Conservation (phyloP, 2,797 vertebrate genomes). For the Garrulus glandarius region DNA sequence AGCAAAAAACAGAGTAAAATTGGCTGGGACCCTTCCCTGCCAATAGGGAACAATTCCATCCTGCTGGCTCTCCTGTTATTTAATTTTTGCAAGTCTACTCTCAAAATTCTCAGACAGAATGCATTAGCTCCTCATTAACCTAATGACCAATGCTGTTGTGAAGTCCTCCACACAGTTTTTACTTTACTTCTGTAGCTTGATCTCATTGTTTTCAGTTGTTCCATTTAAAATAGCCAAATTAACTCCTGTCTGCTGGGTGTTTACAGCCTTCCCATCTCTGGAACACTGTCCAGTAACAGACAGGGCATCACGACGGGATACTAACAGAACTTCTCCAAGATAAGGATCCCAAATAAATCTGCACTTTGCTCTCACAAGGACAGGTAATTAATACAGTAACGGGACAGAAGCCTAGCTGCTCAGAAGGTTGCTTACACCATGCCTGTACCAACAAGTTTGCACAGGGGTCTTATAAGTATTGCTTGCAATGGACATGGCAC, state of each 20-base stretch:
- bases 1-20: neutral
- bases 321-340: neutral
- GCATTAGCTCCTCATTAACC: neutral
- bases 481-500: rapidly evolving
- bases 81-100: neutral
- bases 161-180: neutral
- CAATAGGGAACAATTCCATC: neutral
- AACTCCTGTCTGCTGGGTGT: neutral
- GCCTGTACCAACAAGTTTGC: neutral
- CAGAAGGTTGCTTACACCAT: neutral
- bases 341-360: neutral
- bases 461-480: rapidly evolving
- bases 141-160: neutral
- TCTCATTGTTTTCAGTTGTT: neutral
- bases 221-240: neutral
- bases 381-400: neutral
- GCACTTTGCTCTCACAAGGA: neutral
- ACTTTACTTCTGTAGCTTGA: neutral
- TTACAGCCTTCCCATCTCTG: neutral
- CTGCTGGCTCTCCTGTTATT: neutral
- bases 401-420: neutral
- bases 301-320: neutral
- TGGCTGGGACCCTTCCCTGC: neutral
- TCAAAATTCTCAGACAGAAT: neutral
- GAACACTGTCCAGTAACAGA: neutral